Evolutionary conservation across 2,888 invertebrate genomes (phyloP).

Genomic region (Dryobotodes eremita): DNA sequence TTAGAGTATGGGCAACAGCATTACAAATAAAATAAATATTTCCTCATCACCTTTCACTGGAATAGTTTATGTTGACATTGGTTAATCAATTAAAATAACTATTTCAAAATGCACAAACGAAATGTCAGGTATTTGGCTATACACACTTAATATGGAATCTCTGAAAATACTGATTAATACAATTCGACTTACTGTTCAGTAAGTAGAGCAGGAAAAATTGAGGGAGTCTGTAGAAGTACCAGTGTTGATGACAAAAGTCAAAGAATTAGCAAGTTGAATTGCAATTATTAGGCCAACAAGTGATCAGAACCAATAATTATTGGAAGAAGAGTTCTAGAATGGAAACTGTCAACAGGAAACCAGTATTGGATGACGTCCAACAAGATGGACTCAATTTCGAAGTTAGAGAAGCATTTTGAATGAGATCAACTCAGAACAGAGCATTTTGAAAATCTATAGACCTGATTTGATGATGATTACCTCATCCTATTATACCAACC

Average conservation of each 20-base stretch:
- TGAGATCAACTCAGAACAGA: not conserved
- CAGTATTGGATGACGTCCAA: not conserved
- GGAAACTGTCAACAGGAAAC: not conserved
- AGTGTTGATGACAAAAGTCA: not conserved
- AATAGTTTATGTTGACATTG: constrained; percentile 9
- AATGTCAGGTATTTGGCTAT: constrained; percentile 8
- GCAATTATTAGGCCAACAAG: not conserved
- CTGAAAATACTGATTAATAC: not conserved
- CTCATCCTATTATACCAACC: not conserved
- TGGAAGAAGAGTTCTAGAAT: not conserved
- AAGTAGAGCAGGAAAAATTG: not conserved
- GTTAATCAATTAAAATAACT: constrained; percentile 7
- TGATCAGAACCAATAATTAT: not conserved
- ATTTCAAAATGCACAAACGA: not conserved
- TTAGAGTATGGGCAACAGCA: not conserved
- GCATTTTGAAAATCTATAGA: not conserved
- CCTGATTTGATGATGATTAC: not conserved
- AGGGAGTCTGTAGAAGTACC: not conserved
- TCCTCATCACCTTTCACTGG: constrained; percentile 25
- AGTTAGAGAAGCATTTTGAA: constrained; percentile 3
- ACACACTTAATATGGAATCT: not conserved
- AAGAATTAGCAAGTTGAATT: not conserved
- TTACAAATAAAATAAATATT: constrained; percentile 12
- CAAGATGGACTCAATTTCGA: not conserved
- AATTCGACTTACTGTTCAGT: not conserved